A percentile compares a stretch with the other conserved stretches of the same genome.
Evolutionary conservation across 1,140 invertebrate genomes (phyloP).

Genomic region (Dendrolimus kikuchii): DNA sequence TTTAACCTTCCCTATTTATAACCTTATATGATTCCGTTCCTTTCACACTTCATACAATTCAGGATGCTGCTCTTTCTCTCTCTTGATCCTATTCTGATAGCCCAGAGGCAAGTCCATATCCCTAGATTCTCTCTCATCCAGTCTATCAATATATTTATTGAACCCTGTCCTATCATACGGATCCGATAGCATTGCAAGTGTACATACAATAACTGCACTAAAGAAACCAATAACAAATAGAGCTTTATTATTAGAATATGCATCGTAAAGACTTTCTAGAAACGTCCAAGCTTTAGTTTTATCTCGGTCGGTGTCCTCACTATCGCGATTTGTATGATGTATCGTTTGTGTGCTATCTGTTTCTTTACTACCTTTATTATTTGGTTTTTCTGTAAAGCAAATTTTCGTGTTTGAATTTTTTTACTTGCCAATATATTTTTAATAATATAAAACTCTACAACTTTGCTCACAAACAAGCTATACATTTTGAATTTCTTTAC

Average conservation of each 20-base stretch:
- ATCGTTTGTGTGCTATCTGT: slow-evolving; percentile 28
- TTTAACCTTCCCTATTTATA: no score
- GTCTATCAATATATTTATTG: slow-evolving; percentile 19
- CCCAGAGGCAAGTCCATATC: slow-evolving; percentile 38
- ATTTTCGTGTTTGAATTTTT: slow-evolving; percentile 15
- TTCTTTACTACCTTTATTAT: slow-evolving; percentile 32
- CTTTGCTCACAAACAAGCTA: no score
- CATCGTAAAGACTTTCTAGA: slow-evolving; percentile 38
- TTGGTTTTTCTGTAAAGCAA: slow-evolving; percentile 58
- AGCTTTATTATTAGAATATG: slow-evolving; percentile 31
- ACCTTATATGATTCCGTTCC: neutral
- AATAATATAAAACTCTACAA: no score
- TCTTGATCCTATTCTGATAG: slow-evolving; percentile 35
- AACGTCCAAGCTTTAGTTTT: slow-evolving; percentile 36
- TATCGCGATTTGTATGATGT: slow-evolving; percentile 46
- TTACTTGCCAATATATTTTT: neutral
- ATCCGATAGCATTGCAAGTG: slow-evolving; percentile 15
- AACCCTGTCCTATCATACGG: slow-evolving; percentile 21
- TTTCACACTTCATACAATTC: slow-evolving; percentile 51
- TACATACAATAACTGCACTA: slow-evolving; percentile 19
- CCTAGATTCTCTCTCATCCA: slow-evolving; percentile 7
- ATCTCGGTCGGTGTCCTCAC: slow-evolving; percentile 20
- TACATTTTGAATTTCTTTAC: no score
- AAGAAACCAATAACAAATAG: slow-evolving; percentile 40
- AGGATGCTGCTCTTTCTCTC: slow-evolving; percentile 36